Conservation (phyloP, 2,888 invertebrate genomes). For the Ornithoptera alexandrae region DNA sequence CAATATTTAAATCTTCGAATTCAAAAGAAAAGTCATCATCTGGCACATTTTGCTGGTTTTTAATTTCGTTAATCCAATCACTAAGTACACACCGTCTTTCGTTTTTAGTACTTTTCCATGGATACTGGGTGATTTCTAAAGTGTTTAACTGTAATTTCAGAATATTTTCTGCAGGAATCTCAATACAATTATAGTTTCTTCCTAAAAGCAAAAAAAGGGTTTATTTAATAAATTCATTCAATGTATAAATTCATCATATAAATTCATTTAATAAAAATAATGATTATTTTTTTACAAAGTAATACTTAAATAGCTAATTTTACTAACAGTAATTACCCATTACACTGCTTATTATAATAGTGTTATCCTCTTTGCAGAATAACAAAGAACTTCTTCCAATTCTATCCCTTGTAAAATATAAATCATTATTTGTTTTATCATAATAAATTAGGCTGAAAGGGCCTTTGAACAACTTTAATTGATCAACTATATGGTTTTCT, state of each 20-base stretch:
- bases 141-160: constrained; percentile 72
- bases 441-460: constrained; percentile 92
- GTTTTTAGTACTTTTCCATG: constrained; percentile 51
- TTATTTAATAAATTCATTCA: no score
- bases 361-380: constrained; percentile 68
- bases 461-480: constrained; percentile 84
- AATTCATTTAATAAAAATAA: background rate
- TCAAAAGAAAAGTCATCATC: constrained; percentile 59
- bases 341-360: constrained; percentile 76
- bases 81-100: constrained; percentile 44
- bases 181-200: constrained; percentile 72
- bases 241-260: background rate
- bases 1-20: constrained; percentile 35
- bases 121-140: constrained; percentile 48
- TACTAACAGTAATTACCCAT: constrained; percentile 55
- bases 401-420: constrained; percentile 92
- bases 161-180: constrained; percentile 83
- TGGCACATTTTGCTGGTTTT: constrained; percentile 53
- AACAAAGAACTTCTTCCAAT: constrained; percentile 93
- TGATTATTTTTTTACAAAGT: background rate
- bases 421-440: constrained; percentile 72
- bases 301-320: background rate
- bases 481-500: constrained; percentile 55
- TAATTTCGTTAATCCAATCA: constrained; percentile 52
- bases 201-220: constrained; percentile 39